A percentile compares a stretch with the other conserved stretches of the same genome.
These are phyloP conservation scores for Cheilosia soror DNA, from an alignment of 2,888 invertebrate genomes.

Conservation along the genomic window DNA sequence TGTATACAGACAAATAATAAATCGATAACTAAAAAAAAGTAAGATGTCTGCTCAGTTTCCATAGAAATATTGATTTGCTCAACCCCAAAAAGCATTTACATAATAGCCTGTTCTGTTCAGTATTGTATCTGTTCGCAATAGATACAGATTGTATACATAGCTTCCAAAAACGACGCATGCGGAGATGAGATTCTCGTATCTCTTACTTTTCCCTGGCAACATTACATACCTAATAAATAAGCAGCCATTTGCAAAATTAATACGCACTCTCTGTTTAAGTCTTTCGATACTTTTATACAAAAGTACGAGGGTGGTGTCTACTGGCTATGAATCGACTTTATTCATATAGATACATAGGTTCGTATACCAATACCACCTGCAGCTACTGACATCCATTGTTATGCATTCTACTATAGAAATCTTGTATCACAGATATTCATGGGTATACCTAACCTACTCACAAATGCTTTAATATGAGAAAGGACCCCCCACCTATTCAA, in stretches of 20 bases:
- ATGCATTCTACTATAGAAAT: not conserved
- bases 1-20: not conserved
- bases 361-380: not conserved
- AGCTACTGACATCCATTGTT: constrained; percentile 14
- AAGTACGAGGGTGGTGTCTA: constrained; percentile 27
- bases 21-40: not conserved
- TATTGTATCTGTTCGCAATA: not conserved
- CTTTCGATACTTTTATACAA: not conserved
- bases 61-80: constrained; percentile 58
- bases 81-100: not conserved
- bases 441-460: constrained; percentile 1
- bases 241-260: constrained; percentile 61
- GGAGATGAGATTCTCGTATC: constrained; percentile 20
- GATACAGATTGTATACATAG: constrained; percentile 30
- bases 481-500: constrained; percentile 44
- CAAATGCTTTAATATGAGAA: not conserved
- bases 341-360: not conserved
- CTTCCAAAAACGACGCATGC: constrained; percentile 44
- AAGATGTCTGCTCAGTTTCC: constrained; percentile 50
- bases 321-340: not conserved
- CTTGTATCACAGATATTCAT: not conserved
- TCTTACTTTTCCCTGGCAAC: not conserved
- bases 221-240: constrained; percentile 12
- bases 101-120: no score
- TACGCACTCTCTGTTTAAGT: no score